Evolutionary conservation across 2,888 invertebrate species (phyloP), one percentile per base, ranked within the genome.

Genomic region (Melinaea menophilus): DNA sequence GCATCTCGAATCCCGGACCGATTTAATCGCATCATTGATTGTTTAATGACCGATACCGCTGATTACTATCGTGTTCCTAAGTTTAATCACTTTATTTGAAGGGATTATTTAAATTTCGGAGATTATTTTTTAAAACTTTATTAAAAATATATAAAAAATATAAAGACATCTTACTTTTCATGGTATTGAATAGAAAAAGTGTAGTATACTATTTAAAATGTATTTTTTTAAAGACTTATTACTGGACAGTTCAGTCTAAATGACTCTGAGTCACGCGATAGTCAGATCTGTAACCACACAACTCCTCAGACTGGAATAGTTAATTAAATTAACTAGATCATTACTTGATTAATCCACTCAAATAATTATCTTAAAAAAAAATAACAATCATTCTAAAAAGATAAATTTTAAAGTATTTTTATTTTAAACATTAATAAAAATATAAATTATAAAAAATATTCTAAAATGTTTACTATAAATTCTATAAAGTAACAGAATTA

Each of bases 21-120:
- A 73, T 74, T 75, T 77, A 74, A 76, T 73, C 73, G 75, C 67
- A 60, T 74, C 76, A 79, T 80, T 79, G 79, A 80, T 78, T 79
- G 68, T 71, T 70, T 70, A 70, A 72, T 70, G 72, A 69, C 71
- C 65, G 67, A 69, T 65, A 62, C 68, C 69, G 63, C 63, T 64
- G 73, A 71, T 72, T 65, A 63, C 71, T 66, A 73, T 74, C 68
- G 61, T 67, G 69, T 66, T 68, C 70, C 62, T 64, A 54, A 60
- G 65, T 72, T 75, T 74, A 74, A 75, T 75, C 70, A 67, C 71
- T 74, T 72, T 72, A 71, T 74, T 74, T 71, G 73, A 70, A 70
- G 56, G 65, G 51, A 46, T 63, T 47, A 31, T 51, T 51, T 51
- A 41, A 41, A 9, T 41, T 41, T 41, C 41, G 9, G 7, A 9